These are phyloP conservation scores for Eupeodes latifasciatus DNA, from an alignment of 2,888 invertebrate genomes.

Conservation along the genomic window DNA sequence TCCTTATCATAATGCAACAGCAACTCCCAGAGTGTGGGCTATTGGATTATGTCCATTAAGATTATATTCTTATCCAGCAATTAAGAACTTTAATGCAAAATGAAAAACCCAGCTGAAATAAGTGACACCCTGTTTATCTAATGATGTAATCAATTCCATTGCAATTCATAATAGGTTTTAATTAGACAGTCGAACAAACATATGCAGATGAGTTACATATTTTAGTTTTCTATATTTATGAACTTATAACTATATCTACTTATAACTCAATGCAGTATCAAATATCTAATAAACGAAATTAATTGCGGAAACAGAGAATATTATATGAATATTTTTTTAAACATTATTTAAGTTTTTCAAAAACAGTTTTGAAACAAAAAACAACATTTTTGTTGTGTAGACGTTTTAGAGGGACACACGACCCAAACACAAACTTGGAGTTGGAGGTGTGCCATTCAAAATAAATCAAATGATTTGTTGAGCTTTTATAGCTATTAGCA, in stretches of 20 bases:
- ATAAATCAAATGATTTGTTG: constrained; percentile 26
- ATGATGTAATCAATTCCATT: constrained; percentile 17
- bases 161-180: constrained; percentile 2
- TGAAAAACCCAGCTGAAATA: neutral
- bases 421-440: neutral
- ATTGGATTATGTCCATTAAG: no score
- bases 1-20: no score
- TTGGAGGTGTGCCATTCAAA: constrained; percentile 19
- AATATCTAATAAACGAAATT: neutral
- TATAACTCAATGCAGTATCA: neutral
- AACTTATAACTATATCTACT: neutral
- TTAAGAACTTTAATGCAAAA: neutral
- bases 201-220: neutral
- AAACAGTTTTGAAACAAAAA: neutral
- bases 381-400: neutral
- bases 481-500: constrained; percentile 17
- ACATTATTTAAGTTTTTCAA: neutral
- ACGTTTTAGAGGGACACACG: neutral
- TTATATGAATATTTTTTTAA: neutral
- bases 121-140: constrained; percentile 2
- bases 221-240: neutral
- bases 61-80: no score
- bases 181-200: neutral
- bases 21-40: no score
- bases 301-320: neutral